A percentile compares a stretch with the other conserved stretches of the same genome.
Evolutionary conservation across 2,113 vertebrate genomes (phyloP).

Genomic region (Sebastes schlegelii): DNA sequence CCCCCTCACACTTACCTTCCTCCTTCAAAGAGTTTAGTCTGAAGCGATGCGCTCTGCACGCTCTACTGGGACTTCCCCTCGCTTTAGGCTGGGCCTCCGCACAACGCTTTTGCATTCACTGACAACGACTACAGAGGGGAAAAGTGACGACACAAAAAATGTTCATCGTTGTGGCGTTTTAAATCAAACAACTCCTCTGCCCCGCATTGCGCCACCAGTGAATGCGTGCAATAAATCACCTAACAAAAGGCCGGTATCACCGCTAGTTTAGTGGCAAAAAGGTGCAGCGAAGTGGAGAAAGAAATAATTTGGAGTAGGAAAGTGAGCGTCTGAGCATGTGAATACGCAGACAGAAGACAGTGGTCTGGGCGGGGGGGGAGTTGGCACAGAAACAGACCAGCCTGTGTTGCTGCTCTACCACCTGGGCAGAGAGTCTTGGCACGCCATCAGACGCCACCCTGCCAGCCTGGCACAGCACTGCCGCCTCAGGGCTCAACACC

Average conservation of each 20-base stretch:
- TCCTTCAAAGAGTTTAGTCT: slow-evolving; percentile 61
- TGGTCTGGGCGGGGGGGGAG: slow-evolving; percentile 57
- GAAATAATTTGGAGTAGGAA: slow-evolving; percentile 17
- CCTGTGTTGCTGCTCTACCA: slow-evolving; percentile 82
- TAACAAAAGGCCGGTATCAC: slow-evolving; percentile 18
- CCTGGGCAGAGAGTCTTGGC: slow-evolving; percentile 83
- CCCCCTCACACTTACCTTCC: slow-evolving; percentile 45
- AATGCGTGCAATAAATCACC: neutral
- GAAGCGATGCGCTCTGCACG: slow-evolving; percentile 52
- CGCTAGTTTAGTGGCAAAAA: slow-evolving; percentile 13
- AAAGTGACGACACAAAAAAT: slow-evolving; percentile 26
- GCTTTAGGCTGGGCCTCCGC: slow-evolving; percentile 62
- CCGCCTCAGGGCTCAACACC: slow-evolving; percentile 69
- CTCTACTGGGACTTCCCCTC: slow-evolving; percentile 67
- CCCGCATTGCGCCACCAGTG: neutral
- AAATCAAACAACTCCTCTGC: neutral
- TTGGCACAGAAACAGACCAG: slow-evolving; percentile 83
- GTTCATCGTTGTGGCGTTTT: slow-evolving; percentile 19
- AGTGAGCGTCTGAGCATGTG: slow-evolving; percentile 48
- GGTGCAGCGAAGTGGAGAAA: slow-evolving; percentile 6
- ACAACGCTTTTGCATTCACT: slow-evolving; percentile 25
- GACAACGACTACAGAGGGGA: slow-evolving; percentile 17
- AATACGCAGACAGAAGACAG: slow-evolving; percentile 57
- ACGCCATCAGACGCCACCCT: slow-evolving; percentile 80
- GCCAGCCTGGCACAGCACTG: slow-evolving; percentile 77